Evolutionary conservation across 2,888 invertebrate species (phyloP).

Genomic region (Sinhomidia bicolor): DNA sequence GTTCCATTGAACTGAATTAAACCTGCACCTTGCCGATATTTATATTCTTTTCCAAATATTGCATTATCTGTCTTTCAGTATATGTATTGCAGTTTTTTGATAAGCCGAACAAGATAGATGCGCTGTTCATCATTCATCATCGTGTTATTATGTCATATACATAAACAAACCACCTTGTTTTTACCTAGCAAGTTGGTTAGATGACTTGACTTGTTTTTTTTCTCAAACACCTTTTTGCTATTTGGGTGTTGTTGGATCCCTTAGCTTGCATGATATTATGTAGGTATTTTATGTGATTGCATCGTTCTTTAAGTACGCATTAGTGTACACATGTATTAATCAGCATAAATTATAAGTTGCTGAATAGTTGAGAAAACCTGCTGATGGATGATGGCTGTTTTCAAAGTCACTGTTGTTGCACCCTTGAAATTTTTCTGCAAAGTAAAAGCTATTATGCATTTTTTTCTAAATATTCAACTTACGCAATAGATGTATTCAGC

Average conservation of each 20-base stretch:
- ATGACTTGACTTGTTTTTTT: neutral
- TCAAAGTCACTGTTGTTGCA: slow-evolving; percentile 64
- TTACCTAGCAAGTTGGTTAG: neutral
- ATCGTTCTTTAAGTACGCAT: neutral
- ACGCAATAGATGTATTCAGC: neutral
- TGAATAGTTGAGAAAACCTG: slow-evolving; percentile 42
- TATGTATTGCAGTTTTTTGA: neutral
- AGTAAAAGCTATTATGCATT: slow-evolving; percentile 42
- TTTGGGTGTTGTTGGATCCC: slow-evolving; percentile 23
- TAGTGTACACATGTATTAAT: slow-evolving; percentile 19
- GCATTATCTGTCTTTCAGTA: neutral
- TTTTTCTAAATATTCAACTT: slow-evolving; percentile 7
- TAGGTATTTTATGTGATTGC: slow-evolving; percentile 12
- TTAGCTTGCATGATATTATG: neutral
- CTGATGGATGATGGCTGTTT: slow-evolving; percentile 36
- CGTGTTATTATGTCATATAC: neutral
- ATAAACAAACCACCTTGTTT: neutral
- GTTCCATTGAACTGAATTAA: neutral
- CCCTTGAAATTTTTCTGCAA: slow-evolving; percentile 55
- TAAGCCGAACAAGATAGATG: neutral
- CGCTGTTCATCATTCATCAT: neutral
- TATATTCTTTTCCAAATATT: neutral
- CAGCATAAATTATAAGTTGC: slow-evolving; percentile 37
- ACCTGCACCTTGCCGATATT: no score
- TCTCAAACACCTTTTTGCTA: slow-evolving; percentile 1